These are phyloP conservation scores for Saguinus imperator DNA, from an alignment of 2,113 vertebrate species.

Conservation along the genomic window DNA sequence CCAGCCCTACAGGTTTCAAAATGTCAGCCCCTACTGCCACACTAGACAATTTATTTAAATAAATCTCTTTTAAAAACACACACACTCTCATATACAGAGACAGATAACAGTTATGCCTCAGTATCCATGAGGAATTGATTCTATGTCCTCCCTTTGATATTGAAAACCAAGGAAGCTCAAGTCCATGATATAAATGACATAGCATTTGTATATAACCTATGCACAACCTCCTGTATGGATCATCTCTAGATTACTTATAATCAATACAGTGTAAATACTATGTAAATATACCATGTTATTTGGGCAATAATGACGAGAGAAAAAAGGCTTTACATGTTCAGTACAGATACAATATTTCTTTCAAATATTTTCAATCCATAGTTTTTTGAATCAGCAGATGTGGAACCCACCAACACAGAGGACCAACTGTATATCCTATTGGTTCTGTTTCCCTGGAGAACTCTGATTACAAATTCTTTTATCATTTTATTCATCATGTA, in stretches of 20 bases:
- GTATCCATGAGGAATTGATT: background rate
- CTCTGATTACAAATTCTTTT: background rate
- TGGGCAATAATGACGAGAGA: background rate
- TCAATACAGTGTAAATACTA: background rate
- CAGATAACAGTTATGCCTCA: background rate
- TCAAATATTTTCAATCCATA: background rate
- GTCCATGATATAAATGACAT: background rate
- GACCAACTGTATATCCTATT: background rate
- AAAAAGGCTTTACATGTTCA: background rate
- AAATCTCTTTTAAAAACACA: background rate
- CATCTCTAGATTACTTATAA: background rate
- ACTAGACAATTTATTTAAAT: background rate
- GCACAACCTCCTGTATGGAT: background rate
- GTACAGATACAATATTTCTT: background rate
- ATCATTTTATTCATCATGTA: background rate
- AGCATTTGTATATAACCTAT: background rate
- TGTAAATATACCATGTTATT: background rate
- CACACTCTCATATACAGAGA: too few species aligned
- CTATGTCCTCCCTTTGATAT: background rate
- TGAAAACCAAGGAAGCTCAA: background rate
- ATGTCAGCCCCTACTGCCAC: background rate
- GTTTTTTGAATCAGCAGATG: background rate
- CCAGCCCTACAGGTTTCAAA: background rate
- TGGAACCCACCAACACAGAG: background rate
- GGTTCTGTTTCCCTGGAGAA: background rate